Conservation (phyloP, 2,113 vertebrate species). For the Electrona antarctica region DNA sequence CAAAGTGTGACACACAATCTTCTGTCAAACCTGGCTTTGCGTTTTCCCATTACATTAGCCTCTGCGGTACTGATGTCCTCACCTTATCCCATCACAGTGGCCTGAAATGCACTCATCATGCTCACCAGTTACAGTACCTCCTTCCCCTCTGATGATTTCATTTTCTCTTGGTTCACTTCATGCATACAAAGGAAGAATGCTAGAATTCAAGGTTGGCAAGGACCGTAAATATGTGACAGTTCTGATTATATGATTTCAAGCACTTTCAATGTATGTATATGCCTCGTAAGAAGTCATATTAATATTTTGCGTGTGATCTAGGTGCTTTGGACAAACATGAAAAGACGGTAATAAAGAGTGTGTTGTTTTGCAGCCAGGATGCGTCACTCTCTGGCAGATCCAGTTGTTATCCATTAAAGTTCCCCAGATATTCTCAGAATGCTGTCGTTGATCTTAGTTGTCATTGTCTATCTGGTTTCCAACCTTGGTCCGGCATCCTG, state of each 20-base stretch:
- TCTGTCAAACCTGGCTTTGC: constrained; percentile 7
- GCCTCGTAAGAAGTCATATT: constrained; percentile 1
- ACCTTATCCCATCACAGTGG: constrained; percentile 12
- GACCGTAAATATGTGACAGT: constrained; percentile 17
- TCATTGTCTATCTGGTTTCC: constrained; percentile 10
- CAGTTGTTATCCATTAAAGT: constrained; percentile 40
- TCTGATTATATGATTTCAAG: constrained; percentile 11
- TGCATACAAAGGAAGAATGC: constrained; percentile 15
- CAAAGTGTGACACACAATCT: neutral
- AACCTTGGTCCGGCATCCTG: neutral
- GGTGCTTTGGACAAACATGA: constrained; percentile 46
- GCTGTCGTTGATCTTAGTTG: constrained; percentile 6
- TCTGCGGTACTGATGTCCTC: constrained; percentile 31
- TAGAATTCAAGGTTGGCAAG: constrained; percentile 11
- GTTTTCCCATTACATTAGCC: constrained; percentile 19
- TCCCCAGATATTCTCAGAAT: constrained; percentile 5
- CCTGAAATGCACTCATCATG: neutral
- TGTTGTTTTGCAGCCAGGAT: constrained; percentile 36
- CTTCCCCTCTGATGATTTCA: constrained; percentile 5
- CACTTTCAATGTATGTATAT: constrained; percentile 7
- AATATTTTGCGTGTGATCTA: constrained; percentile 9
- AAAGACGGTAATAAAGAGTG: constrained; percentile 18
- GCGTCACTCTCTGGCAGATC: constrained; percentile 36
- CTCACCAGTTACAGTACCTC: neutral
- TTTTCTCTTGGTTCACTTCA: constrained; percentile 13